These are phyloP conservation scores for Myathropa florea DNA, from an alignment of 2,888 invertebrate species.

Conservation along the genomic window DNA sequence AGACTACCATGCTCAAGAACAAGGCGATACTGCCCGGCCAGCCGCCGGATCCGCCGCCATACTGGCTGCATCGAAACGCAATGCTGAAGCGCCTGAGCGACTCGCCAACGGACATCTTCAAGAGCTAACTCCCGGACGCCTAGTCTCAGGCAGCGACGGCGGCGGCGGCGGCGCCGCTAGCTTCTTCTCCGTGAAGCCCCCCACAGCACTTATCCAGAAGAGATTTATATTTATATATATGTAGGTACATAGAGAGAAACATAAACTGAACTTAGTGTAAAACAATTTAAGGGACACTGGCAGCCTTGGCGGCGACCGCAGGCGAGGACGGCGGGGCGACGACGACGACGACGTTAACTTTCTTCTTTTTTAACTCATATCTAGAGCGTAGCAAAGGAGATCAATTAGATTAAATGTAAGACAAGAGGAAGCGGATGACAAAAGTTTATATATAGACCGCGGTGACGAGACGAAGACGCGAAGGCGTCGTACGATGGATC, in stretches of 20 bases:
- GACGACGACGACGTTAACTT: slow-evolving; percentile 36
- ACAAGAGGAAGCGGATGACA: not conserved
- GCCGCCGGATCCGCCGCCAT: slow-evolving; percentile 80
- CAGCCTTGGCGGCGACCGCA: not conserved
- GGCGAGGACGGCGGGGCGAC: not conserved
- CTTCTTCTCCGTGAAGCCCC: slow-evolving; percentile 51
- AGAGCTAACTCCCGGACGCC: slow-evolving; percentile 80
- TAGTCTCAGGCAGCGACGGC: not conserved
- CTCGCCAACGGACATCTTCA: slow-evolving; percentile 81
- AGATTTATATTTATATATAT: slow-evolving; percentile 75
- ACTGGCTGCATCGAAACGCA: slow-evolving; percentile 81
- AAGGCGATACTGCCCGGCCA: slow-evolving; percentile 81
- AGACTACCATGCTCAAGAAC: slow-evolving; percentile 83
- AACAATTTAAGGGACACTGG: slow-evolving; percentile 28
- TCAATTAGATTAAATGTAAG: slow-evolving; percentile 41
- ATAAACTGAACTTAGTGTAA: slow-evolving; percentile 66
- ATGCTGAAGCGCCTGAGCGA: slow-evolving; percentile 81
- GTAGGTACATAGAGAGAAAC: slow-evolving; percentile 72
- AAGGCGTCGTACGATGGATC: slow-evolving; percentile 14
- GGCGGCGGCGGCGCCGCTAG: not conserved
- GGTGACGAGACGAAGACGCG: not conserved
- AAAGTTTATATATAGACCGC: slow-evolving; percentile 8
- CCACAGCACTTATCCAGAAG: slow-evolving; percentile 43
- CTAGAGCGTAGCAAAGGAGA: slow-evolving; percentile 32
- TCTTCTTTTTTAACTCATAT: slow-evolving; percentile 29